Conservation (phyloP, 2,113 vertebrate species). For the Dipodomys stephensi region DNA sequence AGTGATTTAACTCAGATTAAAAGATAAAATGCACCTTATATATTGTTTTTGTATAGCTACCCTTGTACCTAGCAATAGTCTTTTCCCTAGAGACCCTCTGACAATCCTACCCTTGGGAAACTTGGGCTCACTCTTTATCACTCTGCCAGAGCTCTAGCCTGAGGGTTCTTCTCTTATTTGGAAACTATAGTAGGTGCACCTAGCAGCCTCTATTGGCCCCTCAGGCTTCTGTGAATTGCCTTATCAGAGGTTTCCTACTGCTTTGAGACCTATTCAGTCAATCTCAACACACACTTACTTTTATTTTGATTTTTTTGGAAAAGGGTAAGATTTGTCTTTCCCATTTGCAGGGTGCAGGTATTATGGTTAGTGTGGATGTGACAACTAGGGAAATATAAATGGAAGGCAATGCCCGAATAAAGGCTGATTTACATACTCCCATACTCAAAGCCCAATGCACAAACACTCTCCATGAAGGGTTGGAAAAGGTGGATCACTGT, state of each 20-base stretch:
- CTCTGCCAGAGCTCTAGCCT: not conserved
- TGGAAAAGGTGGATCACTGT: not conserved
- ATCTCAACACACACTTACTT: not conserved
- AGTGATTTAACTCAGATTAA: not conserved
- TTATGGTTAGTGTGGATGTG: not conserved
- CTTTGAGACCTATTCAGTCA: not conserved
- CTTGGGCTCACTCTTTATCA: not conserved
- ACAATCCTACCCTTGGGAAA: not conserved
- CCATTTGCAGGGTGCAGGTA: slow-evolving; percentile 44
- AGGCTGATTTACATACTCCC: not conserved
- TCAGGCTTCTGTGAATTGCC: not conserved
- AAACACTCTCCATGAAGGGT: not conserved
- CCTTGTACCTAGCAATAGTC: not conserved
- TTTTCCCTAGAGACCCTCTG: no score
- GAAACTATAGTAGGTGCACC: not conserved
- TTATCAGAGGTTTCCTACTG: not conserved
- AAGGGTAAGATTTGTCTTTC: not conserved
- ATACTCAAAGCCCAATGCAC: not conserved
- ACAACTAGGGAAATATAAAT: slow-evolving; percentile 11
- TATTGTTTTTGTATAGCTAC: not conserved
- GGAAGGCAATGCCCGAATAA: not conserved
- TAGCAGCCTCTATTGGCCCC: not conserved
- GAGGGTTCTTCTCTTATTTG: not conserved
- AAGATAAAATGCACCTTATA: not conserved
- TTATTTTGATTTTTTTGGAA: not conserved